Evolutionary conservation across 2,113 vertebrate genomes (phyloP), one percentile per base, ranked within the genome.

Genomic region (Paratilapia polleni): DNA sequence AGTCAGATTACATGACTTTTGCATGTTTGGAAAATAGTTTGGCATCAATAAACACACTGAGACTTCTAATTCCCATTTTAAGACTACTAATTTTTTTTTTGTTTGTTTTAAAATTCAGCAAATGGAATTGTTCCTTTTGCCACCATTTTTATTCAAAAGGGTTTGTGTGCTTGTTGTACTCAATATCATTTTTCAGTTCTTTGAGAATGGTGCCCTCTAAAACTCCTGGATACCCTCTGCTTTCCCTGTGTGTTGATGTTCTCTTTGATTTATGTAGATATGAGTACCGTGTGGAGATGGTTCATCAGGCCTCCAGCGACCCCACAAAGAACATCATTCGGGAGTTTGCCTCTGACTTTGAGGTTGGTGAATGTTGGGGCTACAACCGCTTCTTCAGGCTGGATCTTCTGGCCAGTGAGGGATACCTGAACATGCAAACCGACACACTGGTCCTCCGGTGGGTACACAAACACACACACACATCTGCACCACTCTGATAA

Each of bases 241-340:
- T 52, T 52, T 52, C 20, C 10, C 4, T 13, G 17, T 59, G 4
- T 22, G 14, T 2, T 81, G 3, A 64, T 26, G 13, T 19, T 2
- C 8, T 26, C 17, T 15, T 52, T 20, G 24, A 41, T 80, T 14
- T 84, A 8, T 36, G 11, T 85, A 99, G 98, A 87, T 99, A 99
- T 1, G 98, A 99, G 83, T 99, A 99, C 93, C 97, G 98, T 14
- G 98, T 99, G n/a, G 98, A 99, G 90, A 99, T 99, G 98, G 98
- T 99, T 88, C 98, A 99, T 88, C 98, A 99, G 88, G 97, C 97
- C 61, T 98, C 98, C 92, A 99, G 97, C 0, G 98, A 99, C 84
- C 97, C 98, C 26, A 96, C 97, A 41, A 99, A 99, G 89, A 99
- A 99, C 94, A 99, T 99, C 19, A 99, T 99, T 73, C 91, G 98